Evolutionary conservation across 1,140 invertebrate species (phyloP).

Genomic region (Octopus sinensis): DNA sequence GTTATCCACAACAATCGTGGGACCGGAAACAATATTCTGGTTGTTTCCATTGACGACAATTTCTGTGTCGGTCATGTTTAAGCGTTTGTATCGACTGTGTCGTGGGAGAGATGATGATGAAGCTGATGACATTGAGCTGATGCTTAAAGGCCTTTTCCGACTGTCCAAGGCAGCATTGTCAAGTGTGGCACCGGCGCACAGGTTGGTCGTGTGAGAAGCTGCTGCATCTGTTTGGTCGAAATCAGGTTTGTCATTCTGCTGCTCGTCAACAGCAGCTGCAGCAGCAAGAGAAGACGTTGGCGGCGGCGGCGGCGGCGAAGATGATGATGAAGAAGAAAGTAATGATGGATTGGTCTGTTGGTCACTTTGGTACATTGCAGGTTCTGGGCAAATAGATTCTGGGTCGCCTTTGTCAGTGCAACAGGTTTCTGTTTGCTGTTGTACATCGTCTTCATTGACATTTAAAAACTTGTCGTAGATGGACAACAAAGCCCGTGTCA

Average conservation of each 20-base stretch:
- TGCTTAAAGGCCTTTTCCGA: constrained; percentile 68
- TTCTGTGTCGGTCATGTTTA: constrained; percentile 33
- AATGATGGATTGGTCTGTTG: constrained; percentile 12
- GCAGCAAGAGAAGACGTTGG: constrained; percentile 9
- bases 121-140: constrained; percentile 78
- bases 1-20: constrained; percentile 36
- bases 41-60: constrained; percentile 17
- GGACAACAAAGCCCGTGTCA: constrained; percentile 66
- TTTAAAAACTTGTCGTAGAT: constrained; percentile 65
- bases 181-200: constrained; percentile 14
- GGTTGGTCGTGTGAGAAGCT: constrained; percentile 23
- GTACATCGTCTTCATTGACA: constrained; percentile 13
- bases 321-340: constrained; percentile 18
- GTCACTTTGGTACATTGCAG: constrained; percentile 15
- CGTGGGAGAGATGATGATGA: constrained; percentile 65
- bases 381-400: background rate
- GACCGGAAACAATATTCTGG: constrained; percentile 26
- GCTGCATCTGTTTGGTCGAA: constrained; percentile 15
- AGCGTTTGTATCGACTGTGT: constrained; percentile 37
- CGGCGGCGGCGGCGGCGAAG: constrained; percentile 13
- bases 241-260: constrained; percentile 21
- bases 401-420: constrained; percentile 13
- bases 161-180: constrained; percentile 30
- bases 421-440: constrained; percentile 18
- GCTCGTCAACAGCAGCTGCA: constrained; percentile 23